Base-by-base conservation (phyloP, 2,113 vertebrate genomes). In the Scomber scombrus region DNA sequence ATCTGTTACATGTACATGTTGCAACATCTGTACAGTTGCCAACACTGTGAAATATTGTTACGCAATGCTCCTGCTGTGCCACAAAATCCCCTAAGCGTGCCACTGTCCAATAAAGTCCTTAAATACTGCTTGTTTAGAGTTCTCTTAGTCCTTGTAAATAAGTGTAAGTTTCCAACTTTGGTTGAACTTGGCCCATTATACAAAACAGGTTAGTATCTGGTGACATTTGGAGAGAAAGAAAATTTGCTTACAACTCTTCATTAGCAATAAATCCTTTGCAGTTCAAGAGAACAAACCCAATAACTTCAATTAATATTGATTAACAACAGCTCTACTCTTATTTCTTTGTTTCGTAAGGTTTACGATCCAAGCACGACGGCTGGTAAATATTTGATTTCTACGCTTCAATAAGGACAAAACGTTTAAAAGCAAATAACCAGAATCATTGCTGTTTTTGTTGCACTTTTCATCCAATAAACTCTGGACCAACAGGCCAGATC, bases 71-170 rank as follows among this genome's bases (percentile, higher is more conserved):
- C 74, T 54, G 75, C 78, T 56, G 73, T 80, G 50, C 54, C 74
- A 7, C 40, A 8, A 83, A 84, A 83, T 83, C 76, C 76, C 82
- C 65, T 71, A 83, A 89, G 87, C 85, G 80, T 90, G 82, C 89
- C 84, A 87, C 82, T 12, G 10, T 79, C 68, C 69, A 87, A 77
- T 91, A 82, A 90, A 82, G 70, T 54, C 63, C 80, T 74, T 68
- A 64, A 86, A 73, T 82, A 67, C 63, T 62, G 54, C 71, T 73
- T 4, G 1, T 82, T 85, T 75, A 79, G 34, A 73, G 55, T 21
- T 73, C 81, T 55, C 71, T 43, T 29, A 47, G 57, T 23, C 11
- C 84, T 82, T 76, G 85, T 82, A 85, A 85, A 83, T 78, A 71
- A 60, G 18, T 77, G 34, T 47, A 66, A n/a, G 23, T 71, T 83